Percentiles rank a stretch among this genome's conserved stretches.
These are phyloP conservation scores for Isichthys henryi DNA, from an alignment of 2,113 vertebrate genomes.

Conservation along the genomic window DNA sequence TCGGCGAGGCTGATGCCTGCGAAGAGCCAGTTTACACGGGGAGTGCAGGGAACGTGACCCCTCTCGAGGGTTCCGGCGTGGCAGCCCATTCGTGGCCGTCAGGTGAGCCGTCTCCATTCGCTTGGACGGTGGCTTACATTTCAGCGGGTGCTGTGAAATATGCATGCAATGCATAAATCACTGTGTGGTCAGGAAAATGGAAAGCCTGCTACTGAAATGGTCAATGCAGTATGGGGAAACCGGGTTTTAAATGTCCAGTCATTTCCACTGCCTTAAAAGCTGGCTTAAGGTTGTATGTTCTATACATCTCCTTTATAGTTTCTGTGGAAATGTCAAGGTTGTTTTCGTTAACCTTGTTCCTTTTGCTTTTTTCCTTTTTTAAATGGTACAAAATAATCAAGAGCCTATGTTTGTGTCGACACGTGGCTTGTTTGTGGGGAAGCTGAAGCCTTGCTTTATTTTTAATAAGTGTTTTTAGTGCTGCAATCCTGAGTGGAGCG, in stretches of 20 bases:
- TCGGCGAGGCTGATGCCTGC: conserved; percentile 12
- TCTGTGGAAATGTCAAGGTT: conserved; percentile 72
- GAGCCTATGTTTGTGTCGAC: conserved; percentile 14
- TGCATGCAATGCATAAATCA: conserved; percentile 85
- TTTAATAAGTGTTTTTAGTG: conserved; percentile 40
- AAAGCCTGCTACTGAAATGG: conserved; percentile 3
- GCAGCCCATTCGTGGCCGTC: neutral
- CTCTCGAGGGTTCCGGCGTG: neutral
- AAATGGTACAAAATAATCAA: neutral
- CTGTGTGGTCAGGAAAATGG: conserved; percentile 44
- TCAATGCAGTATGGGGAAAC: neutral
- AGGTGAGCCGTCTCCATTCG: conserved; percentile 12
- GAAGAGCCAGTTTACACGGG: neutral
- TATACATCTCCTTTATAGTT: conserved; percentile 23
- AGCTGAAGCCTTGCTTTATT: conserved; percentile 30
- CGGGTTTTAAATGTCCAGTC: conserved; percentile 24
- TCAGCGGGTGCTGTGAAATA: conserved; percentile 52
- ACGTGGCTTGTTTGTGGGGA: conserved; percentile 24
- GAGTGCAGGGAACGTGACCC: neutral
- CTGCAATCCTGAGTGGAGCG: conserved; percentile 36
- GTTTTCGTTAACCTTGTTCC: conserved; percentile 73
- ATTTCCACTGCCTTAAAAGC: conserved; percentile 47
- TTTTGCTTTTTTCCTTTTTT: conserved; percentile 33
- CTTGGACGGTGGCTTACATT: conserved; percentile 44
- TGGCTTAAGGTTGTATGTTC: neutral